Base-by-base conservation (phyloP, 2,888 invertebrate genomes). In the Phragmatobia fuliginosa region DNA sequence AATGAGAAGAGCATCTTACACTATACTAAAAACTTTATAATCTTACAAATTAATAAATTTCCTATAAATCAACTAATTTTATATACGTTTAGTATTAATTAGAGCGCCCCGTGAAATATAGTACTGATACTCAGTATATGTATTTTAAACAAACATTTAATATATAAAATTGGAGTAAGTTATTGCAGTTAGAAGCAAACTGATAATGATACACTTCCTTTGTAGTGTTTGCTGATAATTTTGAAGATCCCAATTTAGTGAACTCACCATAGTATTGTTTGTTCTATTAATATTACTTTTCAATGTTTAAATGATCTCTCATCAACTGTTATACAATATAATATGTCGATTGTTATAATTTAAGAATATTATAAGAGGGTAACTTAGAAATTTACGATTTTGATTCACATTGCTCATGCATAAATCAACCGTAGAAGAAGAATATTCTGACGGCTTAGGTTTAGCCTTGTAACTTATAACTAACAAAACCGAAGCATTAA, bases 201-300 rank as follows among this genome's bases (percentile, higher is more conserved):
- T 73, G 81, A 70, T 79, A 84, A 84, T 67, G 76, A 71, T 70
- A 31, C 62, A 52, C 63, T 78, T 77, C 79, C 78, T 73, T 41
- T 52, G 56, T 60, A 21, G 72, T 33, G n/a, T 38, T 60, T 45
- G 32, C 45, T 31, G 8, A 28, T 33, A n/a, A 25, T 59, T 21
- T 66, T 59, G 45, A n/a, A 60, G n/a, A 66, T n/a, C 14, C 18
- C 7, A 11, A 62, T 8, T 28, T 16, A 62, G 38, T 45, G 32
- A 41, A 31, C 6, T 45, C 11, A 25, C 14, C n/a, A 28, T 5
- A 28, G 2, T 52, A 11, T 14, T 28, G 25, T 25, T n/a, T 52
- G 52, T 10, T n/a, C 5, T 14, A 52, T 5, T 25, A 28, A 52
- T 28, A 1, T 14, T 4, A 14, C 11, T 4, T 52, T 45, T 14